Percentiles rank a stretch among this genome's conserved stretches.
Conservation (phyloP, 2,113 vertebrate species). For the Trogon surrucura region DNA sequence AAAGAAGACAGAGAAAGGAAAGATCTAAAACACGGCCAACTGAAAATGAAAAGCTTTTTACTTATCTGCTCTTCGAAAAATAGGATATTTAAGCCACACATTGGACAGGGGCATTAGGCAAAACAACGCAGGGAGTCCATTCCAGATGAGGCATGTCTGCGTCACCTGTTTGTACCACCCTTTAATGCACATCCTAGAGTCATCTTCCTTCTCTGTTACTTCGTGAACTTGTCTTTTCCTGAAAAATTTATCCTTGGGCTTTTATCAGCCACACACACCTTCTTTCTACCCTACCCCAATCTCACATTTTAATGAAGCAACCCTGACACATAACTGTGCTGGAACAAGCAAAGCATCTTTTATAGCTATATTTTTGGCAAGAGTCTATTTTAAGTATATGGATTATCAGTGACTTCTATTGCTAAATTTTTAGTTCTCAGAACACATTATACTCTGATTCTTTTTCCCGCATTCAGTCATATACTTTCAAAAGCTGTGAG, state of each 20-base stretch:
- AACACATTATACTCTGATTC: not conserved
- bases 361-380: constrained; percentile 21
- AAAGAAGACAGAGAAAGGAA: not conserved
- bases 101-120: not conserved
- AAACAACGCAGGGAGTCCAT: not conserved
- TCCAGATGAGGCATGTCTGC: not conserved
- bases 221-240: not conserved
- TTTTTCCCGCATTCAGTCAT: not conserved
- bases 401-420: not conserved
- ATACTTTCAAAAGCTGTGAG: not conserved
- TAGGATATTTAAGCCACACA: not conserved
- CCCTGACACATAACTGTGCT: not conserved
- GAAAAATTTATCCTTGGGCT: not conserved
- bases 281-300: not conserved
- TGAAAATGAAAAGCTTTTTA: not conserved
- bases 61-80: not conserved
- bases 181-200: not conserved
- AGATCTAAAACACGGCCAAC: not conserved
- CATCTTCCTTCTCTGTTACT: not conserved
- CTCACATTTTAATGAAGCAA: not conserved
- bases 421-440: not conserved
- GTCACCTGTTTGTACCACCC: not conserved
- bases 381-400: not conserved
- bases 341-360: not conserved
- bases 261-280: not conserved